Percentiles rank a stretch among this genome's conserved stretches.
phyloP scores from a whole-genome alignment of 2,888 invertebrate species.

The Pediacus dermestoides region DNA sequence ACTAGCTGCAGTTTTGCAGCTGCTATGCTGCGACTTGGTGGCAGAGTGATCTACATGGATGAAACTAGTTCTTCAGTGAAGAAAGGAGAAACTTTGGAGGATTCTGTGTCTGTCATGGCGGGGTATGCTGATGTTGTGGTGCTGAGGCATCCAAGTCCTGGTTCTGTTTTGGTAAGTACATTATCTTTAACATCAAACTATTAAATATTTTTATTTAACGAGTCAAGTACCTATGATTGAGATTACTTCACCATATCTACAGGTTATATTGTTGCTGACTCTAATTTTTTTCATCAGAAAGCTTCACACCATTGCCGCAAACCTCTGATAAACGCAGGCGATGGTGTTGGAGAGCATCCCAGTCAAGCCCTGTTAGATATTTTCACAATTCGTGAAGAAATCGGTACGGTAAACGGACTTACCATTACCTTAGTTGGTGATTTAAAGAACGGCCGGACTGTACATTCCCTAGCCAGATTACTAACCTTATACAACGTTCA shows the following conservation, averaged over 20 bases:
- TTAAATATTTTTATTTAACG: no score
- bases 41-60: conserved; percentile 86
- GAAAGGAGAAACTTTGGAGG: conserved; percentile 95
- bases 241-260: no score
- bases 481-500: conserved; percentile 92
- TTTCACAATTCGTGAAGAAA: conserved; percentile 97
- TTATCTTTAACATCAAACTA: no score
- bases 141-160: conserved; percentile 87
- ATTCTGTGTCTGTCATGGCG: conserved; percentile 82
- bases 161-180: conserved; percentile 77
- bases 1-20: conserved; percentile 95
- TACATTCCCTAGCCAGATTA: conserved; percentile 92
- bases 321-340: conserved; percentile 97
- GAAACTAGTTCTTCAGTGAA: conserved; percentile 87
- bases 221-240: no score
- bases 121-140: conserved; percentile 93
- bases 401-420: conserved; percentile 96
- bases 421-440: conserved; percentile 99
- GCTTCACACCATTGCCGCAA: conserved; percentile 80
- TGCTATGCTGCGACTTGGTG: conserved; percentile 95
- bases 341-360: conserved; percentile 96
- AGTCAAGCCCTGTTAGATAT: conserved; percentile 96
- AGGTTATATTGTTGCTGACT: no score
- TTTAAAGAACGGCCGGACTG: conserved; percentile 95
- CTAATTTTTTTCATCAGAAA: conserved; percentile 54